Percentiles rank a stretch among this genome's conserved stretches.
phyloP scores from a whole-genome alignment of 2,888 invertebrate species.

The Parnassius orleans region DNA sequence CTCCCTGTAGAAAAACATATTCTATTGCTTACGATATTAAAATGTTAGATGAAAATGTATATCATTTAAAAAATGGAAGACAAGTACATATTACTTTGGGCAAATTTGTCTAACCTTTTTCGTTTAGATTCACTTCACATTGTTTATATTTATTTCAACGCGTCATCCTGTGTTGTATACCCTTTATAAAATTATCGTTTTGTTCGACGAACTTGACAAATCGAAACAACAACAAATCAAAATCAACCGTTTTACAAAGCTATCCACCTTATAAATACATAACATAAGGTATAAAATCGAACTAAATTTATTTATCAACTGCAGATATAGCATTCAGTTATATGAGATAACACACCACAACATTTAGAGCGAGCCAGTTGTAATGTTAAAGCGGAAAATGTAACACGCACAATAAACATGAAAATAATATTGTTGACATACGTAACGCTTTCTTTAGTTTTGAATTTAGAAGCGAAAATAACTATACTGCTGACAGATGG shows the following conservation, averaged over 20 bases:
- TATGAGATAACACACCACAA: slow-evolving; percentile 48
- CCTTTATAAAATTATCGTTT: slow-evolving; percentile 9
- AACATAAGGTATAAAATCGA: slow-evolving; percentile 1
- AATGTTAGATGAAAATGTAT: too few species aligned
- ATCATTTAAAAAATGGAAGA: too few species aligned
- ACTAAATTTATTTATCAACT: slow-evolving; percentile 13
- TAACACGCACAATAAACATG: slow-evolving; percentile 34
- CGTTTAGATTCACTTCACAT: too few species aligned
- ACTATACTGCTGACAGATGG: slow-evolving; percentile 53
- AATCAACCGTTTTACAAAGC: background rate
- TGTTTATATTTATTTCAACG: too few species aligned
- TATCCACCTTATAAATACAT: background rate
- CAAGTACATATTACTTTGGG: too few species aligned
- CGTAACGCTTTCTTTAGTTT: slow-evolving; percentile 30
- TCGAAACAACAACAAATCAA: background rate
- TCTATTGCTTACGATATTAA: too few species aligned
- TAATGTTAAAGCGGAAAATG: background rate
- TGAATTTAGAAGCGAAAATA: slow-evolving; percentile 50
- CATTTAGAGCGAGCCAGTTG: slow-evolving; percentile 31
- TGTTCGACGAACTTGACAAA: slow-evolving; percentile 8
- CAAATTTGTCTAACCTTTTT: too few species aligned
- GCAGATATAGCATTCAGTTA: slow-evolving; percentile 39
- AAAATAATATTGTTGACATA: slow-evolving; percentile 35
- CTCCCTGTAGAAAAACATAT: too few species aligned
- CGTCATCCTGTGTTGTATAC: background rate